Evolutionary conservation across 2,113 vertebrate species (phyloP), one percentile per base, ranked within the genome.

Genomic region (Lichenostomus cassidix): DNA sequence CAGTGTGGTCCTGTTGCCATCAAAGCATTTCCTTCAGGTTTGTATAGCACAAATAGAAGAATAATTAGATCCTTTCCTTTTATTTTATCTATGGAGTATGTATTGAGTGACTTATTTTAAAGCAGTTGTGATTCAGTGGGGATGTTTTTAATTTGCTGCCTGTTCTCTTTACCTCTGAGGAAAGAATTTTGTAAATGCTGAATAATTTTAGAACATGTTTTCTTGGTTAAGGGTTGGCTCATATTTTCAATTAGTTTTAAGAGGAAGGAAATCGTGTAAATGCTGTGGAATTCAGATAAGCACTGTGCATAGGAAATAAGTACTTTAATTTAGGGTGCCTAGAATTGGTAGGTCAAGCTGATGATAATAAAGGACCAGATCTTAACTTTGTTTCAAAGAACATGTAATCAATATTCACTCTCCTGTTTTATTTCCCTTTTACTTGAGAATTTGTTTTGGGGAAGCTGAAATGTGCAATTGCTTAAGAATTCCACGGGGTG

Each of bases 401-500:
- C n/a, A 17, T 55, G 71, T 83, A 94, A 92, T 95, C 94, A 95
- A 78, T 96, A 92, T 77, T 92, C 63, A 42, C 86, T 94, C 83
- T 94, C 35, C 83, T 87, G 77, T 71, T 87, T 92, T 91, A 81
- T 89, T 46, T 76, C 71, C 46, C 55, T 77, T 95, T 65, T 50
- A 25, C 75, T 94, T 59, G 69, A 95, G 91, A 83, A 59, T 77
- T 87, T 76, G 41, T 86, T 87, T 87, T 65, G 46, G 65, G 89
- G 86, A 84, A 85, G 64, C 29, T 69, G 47, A 80, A 87, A 73
- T 35, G 70, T 97, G 97, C 89, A 98, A 82, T 98, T 91, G 93
- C 97, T 76, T 23, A 42, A 67, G 70, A 62, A 62, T 73, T 89
- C 98, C 98, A 99, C 98, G 98, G 96, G 98, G 98, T 98, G 98